These are phyloP conservation scores for Peromyscus nudipes DNA, from an alignment of 2,797 vertebrate genomes.

Conservation along the genomic window DNA sequence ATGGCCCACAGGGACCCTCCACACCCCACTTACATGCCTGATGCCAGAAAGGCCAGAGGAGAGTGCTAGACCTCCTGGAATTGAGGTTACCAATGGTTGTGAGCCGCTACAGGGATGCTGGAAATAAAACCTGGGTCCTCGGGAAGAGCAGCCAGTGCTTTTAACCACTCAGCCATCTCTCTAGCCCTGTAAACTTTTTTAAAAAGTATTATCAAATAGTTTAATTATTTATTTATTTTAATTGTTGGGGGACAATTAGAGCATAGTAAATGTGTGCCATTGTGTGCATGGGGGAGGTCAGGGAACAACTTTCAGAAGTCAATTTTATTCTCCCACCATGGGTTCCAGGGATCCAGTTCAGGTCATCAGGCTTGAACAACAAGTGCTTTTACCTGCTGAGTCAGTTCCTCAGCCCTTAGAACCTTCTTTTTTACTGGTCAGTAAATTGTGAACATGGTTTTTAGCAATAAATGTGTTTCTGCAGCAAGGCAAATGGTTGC, in stretches of 20 bases:
- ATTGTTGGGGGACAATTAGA: not conserved
- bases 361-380: no score
- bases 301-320: not conserved
- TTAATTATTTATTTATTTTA: not conserved
- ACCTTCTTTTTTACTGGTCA: not conserved
- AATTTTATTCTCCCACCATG: not conserved
- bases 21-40: not conserved
- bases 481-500: not conserved
- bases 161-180: not conserved
- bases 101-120: not conserved
- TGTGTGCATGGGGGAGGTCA: not conserved
- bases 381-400: not conserved
- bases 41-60: not conserved
- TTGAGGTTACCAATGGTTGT: not conserved
- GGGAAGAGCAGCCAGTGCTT: not conserved
- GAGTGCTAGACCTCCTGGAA: not conserved
- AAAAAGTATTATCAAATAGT: not conserved
- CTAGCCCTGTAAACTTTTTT: not conserved
- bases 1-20: not conserved
- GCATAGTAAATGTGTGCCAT: not conserved
- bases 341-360: not conserved
- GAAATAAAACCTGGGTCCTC: not conserved
- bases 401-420: not conserved
- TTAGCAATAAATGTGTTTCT: not conserved
- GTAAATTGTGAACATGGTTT: not conserved